Base-by-base conservation (phyloP, 2,113 vertebrate species). In the Callorhinus ursinus region DNA sequence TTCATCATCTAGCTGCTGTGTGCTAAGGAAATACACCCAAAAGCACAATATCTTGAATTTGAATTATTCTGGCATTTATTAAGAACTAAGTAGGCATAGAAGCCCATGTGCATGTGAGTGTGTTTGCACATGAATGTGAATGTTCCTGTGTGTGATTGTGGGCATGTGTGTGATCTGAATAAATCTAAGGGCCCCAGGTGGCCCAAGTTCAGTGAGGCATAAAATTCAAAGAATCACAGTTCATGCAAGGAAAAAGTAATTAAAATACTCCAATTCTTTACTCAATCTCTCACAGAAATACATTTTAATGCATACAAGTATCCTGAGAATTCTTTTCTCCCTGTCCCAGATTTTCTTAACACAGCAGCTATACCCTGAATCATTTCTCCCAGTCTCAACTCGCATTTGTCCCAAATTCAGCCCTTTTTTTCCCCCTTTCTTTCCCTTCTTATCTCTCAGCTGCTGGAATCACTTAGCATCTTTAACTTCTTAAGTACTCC, bases 201-300 rank as follows among this genome's bases (percentile, higher is more conserved):
- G 49, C 33, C 57, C 9, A 53, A 71, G 33, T n/a, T 91, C 72
- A 91, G 19, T 81, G 81, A 96, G 13, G 26, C 80, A 21, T 94
- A 88, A 95, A 86, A 96, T 90, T 90, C 76, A 93, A 90, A 94
- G 90, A 91, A 94, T 91, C 81, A 89, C 28, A 65, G 18, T 74
- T 93, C 71, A 88, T 76, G 65, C 51, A 71, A 26, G 14, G 26
- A 77, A 94, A 93, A 83, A 15, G 4, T 87, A 95, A 98, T 92
- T 96, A 97, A 95, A 96, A 93, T 86, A 95, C 26, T 95, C 12
- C 16, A 92, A 26, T 87, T 93, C 33, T 95, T 95, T 89, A 57
- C 36, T 77, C 36, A 39, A 0, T 96, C 36, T 88, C 46, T 97
- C 83, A 96, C 31, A 95, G 86, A 96, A 96, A 97, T 65, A 15